A percentile compares a stretch with the other conserved stretches of the same genome.
phyloP scores from a whole-genome alignment of 2,888 invertebrate species.

The Eupithecia pulchellata region DNA sequence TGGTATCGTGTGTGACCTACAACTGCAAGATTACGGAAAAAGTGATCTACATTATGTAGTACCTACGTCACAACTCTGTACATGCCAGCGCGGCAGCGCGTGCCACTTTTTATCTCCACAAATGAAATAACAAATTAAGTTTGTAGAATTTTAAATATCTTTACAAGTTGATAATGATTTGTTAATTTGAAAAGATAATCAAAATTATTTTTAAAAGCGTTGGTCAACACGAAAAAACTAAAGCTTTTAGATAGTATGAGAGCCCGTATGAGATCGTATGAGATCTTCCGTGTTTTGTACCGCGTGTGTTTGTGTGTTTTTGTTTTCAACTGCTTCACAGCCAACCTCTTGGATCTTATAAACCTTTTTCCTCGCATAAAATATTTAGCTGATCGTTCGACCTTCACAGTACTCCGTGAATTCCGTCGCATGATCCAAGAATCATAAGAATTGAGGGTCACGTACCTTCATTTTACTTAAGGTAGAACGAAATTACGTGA shows the following conservation, averaged over 20 bases:
- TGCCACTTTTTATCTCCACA: too few relatives aligned
- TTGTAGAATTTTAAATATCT: too few relatives aligned
- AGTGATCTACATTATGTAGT: too few relatives aligned
- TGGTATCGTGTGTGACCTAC: constrained; percentile 38
- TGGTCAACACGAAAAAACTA: not conserved
- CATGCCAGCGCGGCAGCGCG: not conserved
- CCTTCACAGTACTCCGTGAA: constrained; percentile 15
- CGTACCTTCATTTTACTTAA: not conserved
- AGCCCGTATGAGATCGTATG: not conserved
- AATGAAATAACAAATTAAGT: too few relatives aligned
- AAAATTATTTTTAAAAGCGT: too few relatives aligned
- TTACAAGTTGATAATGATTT: too few relatives aligned
- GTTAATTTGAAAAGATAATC: too few relatives aligned
- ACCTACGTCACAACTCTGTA: not conserved
- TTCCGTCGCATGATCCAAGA: constrained; percentile 4
- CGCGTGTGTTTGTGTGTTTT: too few relatives aligned
- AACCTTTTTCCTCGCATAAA: not conserved
- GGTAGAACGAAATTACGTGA: too few relatives aligned
- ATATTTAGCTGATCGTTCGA: not conserved
- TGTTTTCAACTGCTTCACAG: not conserved
- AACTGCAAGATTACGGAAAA: not conserved
- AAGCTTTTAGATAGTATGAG: not conserved
- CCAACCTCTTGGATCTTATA: constrained; percentile 2
- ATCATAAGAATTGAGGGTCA: not conserved
- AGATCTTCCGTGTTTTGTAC: too few relatives aligned